Evolutionary conservation across 2,113 vertebrate genomes (phyloP), one percentile per base, ranked within the genome.

Genomic region (Nettapus auritus): DNA sequence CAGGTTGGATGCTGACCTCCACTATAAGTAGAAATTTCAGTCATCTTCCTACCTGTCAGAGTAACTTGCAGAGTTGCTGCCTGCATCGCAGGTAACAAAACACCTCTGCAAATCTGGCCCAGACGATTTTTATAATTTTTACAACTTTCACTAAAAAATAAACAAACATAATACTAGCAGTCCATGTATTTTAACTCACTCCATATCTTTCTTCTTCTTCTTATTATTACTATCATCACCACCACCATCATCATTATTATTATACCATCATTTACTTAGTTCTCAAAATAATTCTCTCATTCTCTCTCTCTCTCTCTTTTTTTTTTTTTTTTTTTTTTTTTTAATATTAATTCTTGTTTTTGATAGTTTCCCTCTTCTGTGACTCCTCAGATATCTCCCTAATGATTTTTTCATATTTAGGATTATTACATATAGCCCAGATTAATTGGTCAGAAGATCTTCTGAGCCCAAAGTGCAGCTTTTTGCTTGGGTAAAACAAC

Each of bases 31-130:
- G 18, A 11, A 9, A n/a, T 26, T 33, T 60, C 18, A 44, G 3
- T 26, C 2, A 13, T 46, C 48, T 6, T 64, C 42, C 6, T 60
- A 28, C 1, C 2, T 36, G 44, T 13, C n/a, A n/a, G 40, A 82
- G 25, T 50, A 67, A 22, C 63, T 68, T 22, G 8, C 11, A 86
- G 28, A 83, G 31, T 40, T 82, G 13, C 63, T 77, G 13, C 33
- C 59, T 46, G 31, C 59, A 21, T 22, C 0, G 0, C 25, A 63
- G 67, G 21, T 63, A 17, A 73, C 16, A 53, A 74, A 29, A 46
- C 5, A 16, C 19, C 18, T 56, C 34, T 64, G 44, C 70, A 85
- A 25, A 46, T 33, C n/a, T 78, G 55, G 53, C 38, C n/a, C 34
- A n/a, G 17, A 18, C 6, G 8, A 48, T 22, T 84, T 31, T 50